These are phyloP conservation scores for Pipra filicauda DNA, from an alignment of 2,113 vertebrate genomes.

Conservation along the genomic window DNA sequence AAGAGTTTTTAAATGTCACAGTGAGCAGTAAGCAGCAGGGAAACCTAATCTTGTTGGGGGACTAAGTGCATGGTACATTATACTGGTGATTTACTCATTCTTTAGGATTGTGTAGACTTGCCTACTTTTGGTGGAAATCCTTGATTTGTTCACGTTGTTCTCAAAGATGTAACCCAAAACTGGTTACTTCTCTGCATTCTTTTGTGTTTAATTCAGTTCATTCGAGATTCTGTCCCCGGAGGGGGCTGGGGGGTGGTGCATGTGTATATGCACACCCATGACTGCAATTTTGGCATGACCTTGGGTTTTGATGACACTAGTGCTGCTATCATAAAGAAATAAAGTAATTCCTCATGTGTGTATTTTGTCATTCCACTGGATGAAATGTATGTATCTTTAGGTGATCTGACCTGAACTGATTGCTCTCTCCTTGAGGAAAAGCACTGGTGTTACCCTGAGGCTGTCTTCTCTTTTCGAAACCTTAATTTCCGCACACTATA, in stretches of 20 bases:
- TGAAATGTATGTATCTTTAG: not conserved
- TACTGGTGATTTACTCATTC: not conserved
- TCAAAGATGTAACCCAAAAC: not conserved
- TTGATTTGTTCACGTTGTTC: not conserved
- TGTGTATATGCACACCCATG: no score
- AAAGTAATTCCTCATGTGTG: accelerated
- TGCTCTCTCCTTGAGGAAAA: not conserved
- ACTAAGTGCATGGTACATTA: accelerated
- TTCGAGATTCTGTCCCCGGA: not conserved
- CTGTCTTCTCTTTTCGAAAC: not conserved
- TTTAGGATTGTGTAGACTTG: not conserved
- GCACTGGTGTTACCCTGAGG: not conserved
- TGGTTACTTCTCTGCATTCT: not conserved
- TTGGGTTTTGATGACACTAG: not conserved
- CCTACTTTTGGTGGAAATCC: not conserved
- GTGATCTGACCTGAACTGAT: not conserved
- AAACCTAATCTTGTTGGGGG: not conserved
- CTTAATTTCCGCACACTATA: not conserved
- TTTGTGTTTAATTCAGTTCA: not conserved
- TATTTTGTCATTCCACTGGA: not conserved
- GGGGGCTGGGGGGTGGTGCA: no score
- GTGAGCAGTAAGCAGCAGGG: not conserved
- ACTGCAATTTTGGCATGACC: not conserved
- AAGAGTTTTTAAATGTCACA: not conserved
- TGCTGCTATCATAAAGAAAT: not conserved